Evolutionary conservation across 2,888 invertebrate species (phyloP), one percentile per base, ranked within the genome.

Genomic region (Eustalomyia histrio): DNA sequence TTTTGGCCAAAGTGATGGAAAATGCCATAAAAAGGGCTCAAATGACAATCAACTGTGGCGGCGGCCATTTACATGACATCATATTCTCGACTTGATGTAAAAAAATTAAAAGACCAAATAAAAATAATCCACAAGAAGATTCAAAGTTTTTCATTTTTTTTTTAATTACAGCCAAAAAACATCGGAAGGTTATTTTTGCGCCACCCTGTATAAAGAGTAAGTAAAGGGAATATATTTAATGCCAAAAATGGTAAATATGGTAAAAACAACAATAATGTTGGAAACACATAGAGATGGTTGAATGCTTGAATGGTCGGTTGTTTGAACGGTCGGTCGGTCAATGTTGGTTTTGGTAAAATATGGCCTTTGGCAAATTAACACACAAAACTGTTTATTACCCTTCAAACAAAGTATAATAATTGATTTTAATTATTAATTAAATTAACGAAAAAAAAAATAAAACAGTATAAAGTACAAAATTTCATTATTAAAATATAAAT

Each of bases 371-470:
- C 60, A 60, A 24, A 50, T 63, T 63, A 39, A 69, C 35, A 50
- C 35, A 50, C 55, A 69, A 69, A 76, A 64, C 17, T 12, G 55
- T 69, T 63, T 69, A 57, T 64, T 55, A 3, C 57, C 43, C 58
- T 53, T 24, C 55, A 74, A 71, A 71, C 78, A 81, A 71, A 16
- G 18, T 33, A 65, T 50, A 64, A 60, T 81, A 81, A 81, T 81
- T 81, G 81, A 81, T 78, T 81, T 81, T 81, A 81, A 81, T 78
- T 81, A 78, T 81, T 81, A 81, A 81, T 65, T 67, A 50, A 12
- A 33, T 76, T 52, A 17, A n/a, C n/a, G 5, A 47, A 47, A 47
- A 47, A 47, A 43, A 2, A 14, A 43, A 43, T 21, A 43, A 43
- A 14, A 43, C 3, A 29, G 29, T 1, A 29, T 29, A 29, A 29